These are phyloP conservation scores for Ecdyonurus torrentis DNA, from an alignment of 2,888 invertebrate species.

Conservation along the genomic window DNA sequence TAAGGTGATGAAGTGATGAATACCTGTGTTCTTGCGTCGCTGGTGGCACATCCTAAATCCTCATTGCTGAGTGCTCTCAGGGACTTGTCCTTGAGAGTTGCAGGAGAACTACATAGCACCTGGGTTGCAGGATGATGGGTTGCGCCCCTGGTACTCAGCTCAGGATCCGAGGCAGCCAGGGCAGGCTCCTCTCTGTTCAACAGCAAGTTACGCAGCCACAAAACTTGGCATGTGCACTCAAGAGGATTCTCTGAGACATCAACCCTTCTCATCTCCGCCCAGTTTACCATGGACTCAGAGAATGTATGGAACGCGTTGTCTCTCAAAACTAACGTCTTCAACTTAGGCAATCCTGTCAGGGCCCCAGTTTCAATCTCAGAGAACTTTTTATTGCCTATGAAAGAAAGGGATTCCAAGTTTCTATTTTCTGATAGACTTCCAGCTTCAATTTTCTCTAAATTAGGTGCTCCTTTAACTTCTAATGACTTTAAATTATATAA, in stretches of 20 bases:
- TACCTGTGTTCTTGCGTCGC: slow-evolving; percentile 8
- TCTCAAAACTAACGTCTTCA: slow-evolving; percentile 55
- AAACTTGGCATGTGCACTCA: slow-evolving; percentile 58
- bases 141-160: slow-evolving; percentile 29
- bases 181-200: slow-evolving; percentile 9
- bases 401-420: slow-evolving; percentile 57
- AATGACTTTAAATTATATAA: slow-evolving; percentile 56
- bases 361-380: slow-evolving; percentile 56
- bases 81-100: slow-evolving; percentile 50
- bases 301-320: slow-evolving; percentile 62
- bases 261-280: slow-evolving; percentile 55
- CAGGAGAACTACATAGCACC: slow-evolving; percentile 57
- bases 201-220: slow-evolving; percentile 57
- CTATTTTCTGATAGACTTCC: slow-evolving; percentile 66
- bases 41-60: slow-evolving; percentile 65
- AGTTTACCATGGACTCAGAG: slow-evolving; percentile 62
- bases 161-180: slow-evolving; percentile 10
- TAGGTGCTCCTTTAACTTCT: slow-evolving; percentile 61
- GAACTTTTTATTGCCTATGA: slow-evolving; percentile 63
- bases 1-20: too few relatives aligned
- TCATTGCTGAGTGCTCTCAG: slow-evolving; percentile 52
- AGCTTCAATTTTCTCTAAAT: slow-evolving; percentile 51
- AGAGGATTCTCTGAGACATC: slow-evolving; percentile 72
- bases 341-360: slow-evolving; percentile 58
- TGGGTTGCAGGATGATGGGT: slow-evolving; percentile 37